Evolutionary conservation across 2,888 invertebrate genomes (phyloP), one percentile per base, ranked within the genome.

Genomic region (Lacanobia oleracea): DNA sequence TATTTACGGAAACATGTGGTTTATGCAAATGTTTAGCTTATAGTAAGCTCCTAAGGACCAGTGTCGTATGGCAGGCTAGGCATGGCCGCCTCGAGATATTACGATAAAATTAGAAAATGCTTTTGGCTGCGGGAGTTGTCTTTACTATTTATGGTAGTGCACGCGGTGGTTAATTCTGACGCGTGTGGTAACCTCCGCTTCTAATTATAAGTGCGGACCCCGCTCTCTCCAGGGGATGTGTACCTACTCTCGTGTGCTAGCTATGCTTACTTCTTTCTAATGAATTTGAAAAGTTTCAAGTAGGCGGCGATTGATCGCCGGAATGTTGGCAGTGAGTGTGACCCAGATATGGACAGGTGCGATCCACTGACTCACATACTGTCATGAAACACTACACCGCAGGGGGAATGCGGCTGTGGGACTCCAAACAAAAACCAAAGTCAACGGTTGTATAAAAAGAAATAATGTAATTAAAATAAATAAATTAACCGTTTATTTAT

Each of bases 401-500:
- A 74, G 81, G 84, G 77, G 87, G 88, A 88, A 88, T 86, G 81
- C 74, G 76, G 91, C 87, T 87, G 80, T 79, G 82, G 89, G 87
- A 86, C 79, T 80, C 86, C 86, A 90, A 91, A 92, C 89, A 92
- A 93, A 91, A 93, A 91, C 92, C 90, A 94, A 94, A 94, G 91
- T 91, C 93, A 92, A 92, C 88, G 90, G 90, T 88, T 93, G 93
- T 95, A 95, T 94, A 95, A 95, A 94, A 96, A 95, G 95, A 96
- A 95, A 94, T 93, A 90, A 93, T 96, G 96, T 96, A 96, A 96
- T 96, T 96, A 95, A 96, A 96, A 96, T 96, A 96, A 96, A 96
- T 96, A 96, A 96, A 96, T 96, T 95, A 96, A 94, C 94, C 92
- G 95, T 96, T 96, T 96, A 96, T 96, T 96, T 96, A 96, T 96